Evolutionary conservation across 2,113 vertebrate species (phyloP).

Genomic region (Dicentrarchus labrax): DNA sequence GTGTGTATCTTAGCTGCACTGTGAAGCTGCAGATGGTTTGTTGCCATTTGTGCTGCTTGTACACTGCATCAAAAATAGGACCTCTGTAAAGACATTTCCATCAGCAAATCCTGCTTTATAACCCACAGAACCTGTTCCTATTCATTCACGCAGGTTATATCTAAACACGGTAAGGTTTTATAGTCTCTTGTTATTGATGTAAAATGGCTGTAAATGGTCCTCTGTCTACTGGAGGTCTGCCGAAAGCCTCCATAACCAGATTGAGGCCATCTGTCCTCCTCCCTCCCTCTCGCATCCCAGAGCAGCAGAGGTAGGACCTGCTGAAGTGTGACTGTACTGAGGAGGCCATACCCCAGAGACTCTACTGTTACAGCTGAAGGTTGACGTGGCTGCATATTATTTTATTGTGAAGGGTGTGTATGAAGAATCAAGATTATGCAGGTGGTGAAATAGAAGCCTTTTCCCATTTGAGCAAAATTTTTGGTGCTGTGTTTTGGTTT

Average conservation of each 20-base stretch:
- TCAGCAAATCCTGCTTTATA: not conserved
- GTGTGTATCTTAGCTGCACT: slow-evolving; percentile 18
- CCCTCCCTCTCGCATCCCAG: slow-evolving; percentile 33
- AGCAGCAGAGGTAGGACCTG: slow-evolving; percentile 49
- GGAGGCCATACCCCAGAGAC: slow-evolving; percentile 3
- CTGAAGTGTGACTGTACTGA: slow-evolving; percentile 41
- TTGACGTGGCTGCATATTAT: not conserved
- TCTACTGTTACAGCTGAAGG: not conserved
- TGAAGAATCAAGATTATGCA: slow-evolving; percentile 10
- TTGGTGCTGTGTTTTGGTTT: not conserved
- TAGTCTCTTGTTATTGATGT: slow-evolving; percentile 57
- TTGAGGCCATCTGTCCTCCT: slow-evolving; percentile 76
- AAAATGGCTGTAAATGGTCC: slow-evolving; percentile 65
- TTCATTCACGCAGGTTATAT: slow-evolving; percentile 23
- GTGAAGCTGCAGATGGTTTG: slow-evolving; percentile 23
- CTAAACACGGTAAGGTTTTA: slow-evolving; percentile 34
- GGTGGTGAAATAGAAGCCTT: not conserved
- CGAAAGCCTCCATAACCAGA: slow-evolving; percentile 62
- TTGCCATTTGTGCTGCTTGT: slow-evolving; percentile 41
- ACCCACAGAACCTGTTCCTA: not conserved
- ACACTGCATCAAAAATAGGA: not conserved
- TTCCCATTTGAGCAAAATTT: not conserved
- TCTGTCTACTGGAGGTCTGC: slow-evolving; percentile 67
- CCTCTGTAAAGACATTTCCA: slow-evolving; percentile 7
- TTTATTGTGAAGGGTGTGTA: not conserved